Percentiles rank a stretch among this genome's conserved stretches.
Conservation (phyloP, 2,113 vertebrate genomes). For the Semnopithecus entellus region DNA sequence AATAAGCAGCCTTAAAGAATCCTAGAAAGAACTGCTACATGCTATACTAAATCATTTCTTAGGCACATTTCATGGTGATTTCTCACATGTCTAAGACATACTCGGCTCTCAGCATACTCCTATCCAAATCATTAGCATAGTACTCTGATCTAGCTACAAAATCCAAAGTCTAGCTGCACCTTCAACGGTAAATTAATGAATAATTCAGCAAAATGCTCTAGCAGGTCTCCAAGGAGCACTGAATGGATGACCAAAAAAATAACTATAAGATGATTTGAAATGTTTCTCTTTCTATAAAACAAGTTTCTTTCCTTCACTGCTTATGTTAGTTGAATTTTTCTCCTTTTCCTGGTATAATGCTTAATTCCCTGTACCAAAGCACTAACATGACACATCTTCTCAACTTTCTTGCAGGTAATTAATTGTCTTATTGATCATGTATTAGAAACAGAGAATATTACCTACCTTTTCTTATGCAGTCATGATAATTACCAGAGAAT, state of each 20-base stretch:
- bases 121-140: neutral
- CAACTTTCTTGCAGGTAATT: conserved; percentile 8
- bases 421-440: neutral
- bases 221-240: neutral
- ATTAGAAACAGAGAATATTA: conserved; percentile 14
- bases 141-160: neutral
- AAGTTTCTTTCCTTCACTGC: neutral
- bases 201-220: conserved; percentile 40
- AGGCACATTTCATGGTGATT: neutral
- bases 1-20: neutral
- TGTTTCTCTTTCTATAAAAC: neutral
- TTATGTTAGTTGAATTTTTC: neutral
- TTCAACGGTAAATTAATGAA: conserved; percentile 35
- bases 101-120: neutral
- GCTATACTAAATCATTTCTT: neutral
- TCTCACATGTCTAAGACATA: neutral
- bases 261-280: neutral
- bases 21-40: neutral
- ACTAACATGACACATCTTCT: conserved; percentile 26
- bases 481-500: neutral
- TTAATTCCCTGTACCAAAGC: neutral
- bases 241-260: conserved; percentile 6
- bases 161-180: neutral
- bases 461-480: neutral
- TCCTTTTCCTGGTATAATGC: neutral